phyloP scores from a whole-genome alignment of 1,140 invertebrate genomes.

The Bactericera cockerelli region DNA sequence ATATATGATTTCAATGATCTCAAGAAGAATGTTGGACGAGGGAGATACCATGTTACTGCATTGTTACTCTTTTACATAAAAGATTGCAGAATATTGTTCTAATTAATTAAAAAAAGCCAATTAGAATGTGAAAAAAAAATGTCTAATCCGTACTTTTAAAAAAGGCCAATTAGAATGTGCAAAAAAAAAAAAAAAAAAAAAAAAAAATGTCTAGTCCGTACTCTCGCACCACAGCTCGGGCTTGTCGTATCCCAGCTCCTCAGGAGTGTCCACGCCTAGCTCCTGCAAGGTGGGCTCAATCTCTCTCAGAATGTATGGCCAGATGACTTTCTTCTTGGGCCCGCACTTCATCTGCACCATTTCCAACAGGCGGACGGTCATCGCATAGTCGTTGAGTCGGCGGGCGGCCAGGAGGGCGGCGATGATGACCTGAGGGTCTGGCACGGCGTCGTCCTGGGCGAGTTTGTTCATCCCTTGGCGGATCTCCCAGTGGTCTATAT shows the following conservation, averaged over 20 bases:
- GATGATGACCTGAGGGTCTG: conserved; percentile 81
- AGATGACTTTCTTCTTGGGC: conserved; percentile 53
- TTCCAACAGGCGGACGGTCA: conserved; percentile 84
- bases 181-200: no score
- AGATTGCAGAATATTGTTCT: no score
- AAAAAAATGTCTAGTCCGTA: conserved; percentile 56
- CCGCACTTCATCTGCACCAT: conserved; percentile 85
- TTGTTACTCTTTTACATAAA: no score
- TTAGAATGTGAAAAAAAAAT: no score
- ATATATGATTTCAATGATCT: no score
- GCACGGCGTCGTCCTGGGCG: conserved; percentile 67
- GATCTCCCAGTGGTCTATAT: conserved; percentile 94
- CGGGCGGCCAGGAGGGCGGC: conserved; percentile 81
- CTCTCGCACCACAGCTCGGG: conserved; percentile 46
- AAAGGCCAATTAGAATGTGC: no score
- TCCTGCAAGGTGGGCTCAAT: conserved; percentile 82
- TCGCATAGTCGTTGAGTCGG: conserved; percentile 79
- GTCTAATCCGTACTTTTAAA: no score
- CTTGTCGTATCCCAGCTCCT: conserved; percentile 91
- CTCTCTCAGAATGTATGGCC: conserved; percentile 83
- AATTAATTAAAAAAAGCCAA: no score
- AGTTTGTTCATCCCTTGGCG: conserved; percentile 70
- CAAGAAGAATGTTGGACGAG: no score
- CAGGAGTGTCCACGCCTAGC: conserved; percentile 81
- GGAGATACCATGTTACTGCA: no score